Evolutionary conservation across 92 coral and sea anemone species (phyloP).

Genomic region (Bergia sp.): DNA sequence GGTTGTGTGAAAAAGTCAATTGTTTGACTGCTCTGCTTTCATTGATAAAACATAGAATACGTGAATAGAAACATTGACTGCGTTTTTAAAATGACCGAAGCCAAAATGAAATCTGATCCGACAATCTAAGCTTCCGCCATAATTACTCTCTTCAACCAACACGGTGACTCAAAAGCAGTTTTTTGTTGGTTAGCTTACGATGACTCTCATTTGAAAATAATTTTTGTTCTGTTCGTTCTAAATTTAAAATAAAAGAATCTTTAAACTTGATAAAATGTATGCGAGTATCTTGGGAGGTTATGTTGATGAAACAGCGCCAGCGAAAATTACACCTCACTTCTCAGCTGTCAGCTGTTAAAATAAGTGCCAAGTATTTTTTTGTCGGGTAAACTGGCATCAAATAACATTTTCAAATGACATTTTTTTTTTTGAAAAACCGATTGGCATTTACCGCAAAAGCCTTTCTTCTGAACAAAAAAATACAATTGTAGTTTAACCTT

Average conservation of each 20-base stretch:
- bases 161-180: background rate
- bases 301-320: background rate
- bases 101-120: constrained; percentile 46
- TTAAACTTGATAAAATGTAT: background rate
- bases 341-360: constrained; percentile 52
- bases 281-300: background rate
- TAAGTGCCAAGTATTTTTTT: constrained; percentile 10
- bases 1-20: background rate
- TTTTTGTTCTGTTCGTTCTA: background rate
- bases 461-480: background rate
- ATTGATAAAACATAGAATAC: background rate
- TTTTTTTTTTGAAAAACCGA: background rate
- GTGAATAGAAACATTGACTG: background rate
- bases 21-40: background rate
- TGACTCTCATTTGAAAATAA: background rate
- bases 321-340: background rate
- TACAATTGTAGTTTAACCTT: background rate
- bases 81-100: constrained; percentile 38
- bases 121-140: constrained; percentile 13
- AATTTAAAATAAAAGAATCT: background rate
- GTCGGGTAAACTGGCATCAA: background rate
- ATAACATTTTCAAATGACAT: background rate
- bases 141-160: background rate
- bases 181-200: background rate
- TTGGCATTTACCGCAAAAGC: background rate